Base-by-base conservation (phyloP, 2,113 vertebrate species). In the Grantiella picta region DNA sequence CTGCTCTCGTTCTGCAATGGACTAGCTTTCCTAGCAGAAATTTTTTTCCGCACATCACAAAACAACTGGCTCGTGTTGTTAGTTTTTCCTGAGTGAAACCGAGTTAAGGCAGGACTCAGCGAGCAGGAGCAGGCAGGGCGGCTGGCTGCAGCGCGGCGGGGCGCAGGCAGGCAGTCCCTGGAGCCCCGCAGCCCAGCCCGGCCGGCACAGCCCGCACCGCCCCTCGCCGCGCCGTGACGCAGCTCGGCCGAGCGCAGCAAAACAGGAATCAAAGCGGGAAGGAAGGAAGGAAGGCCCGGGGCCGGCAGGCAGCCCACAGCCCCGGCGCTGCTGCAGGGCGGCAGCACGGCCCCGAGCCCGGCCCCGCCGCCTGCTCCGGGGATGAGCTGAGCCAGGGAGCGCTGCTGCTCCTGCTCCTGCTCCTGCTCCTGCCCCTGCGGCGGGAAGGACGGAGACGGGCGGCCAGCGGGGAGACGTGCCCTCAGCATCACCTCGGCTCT, bases 301-400 rank as follows among this genome's bases (percentile, higher is more conserved):
- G 40, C 27, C 10, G 7, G n/a, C 16, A 70, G 17, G 15, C 17
- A 4, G 9, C 15, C 24, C 33, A 52, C 71, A 40, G n/a, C 29
- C 16, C 44, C 44, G 8, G 45, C 2, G 13, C 23, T 22, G 61
- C 61, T 72, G 21, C 63, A 5, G 72, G 52, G 73, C 12, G 73
- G 78, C 90, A 87, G 90, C 78, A 65, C 57, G 35, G 85, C 44
- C 61, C 59, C 42, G 49, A 33, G 38, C 15, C 69, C 35, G 8
- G 2, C 33, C 44, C 40, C 14, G 33, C 1, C n/a, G 5, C 47
- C 18, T 1, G 18, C 5, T 8, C 25, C 2, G 14, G 3, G 11
- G 10, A 11, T 24, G 24, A 0, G 1, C 35, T 12, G 19, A 4
- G 29, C 33, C 44, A 9, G 22, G 7, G 35, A 15, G 2, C 1